Evolutionary conservation across 2,797 vertebrate species (phyloP), one percentile per base, ranked within the genome.

Genomic region (Hypotaenidia philippensis): DNA sequence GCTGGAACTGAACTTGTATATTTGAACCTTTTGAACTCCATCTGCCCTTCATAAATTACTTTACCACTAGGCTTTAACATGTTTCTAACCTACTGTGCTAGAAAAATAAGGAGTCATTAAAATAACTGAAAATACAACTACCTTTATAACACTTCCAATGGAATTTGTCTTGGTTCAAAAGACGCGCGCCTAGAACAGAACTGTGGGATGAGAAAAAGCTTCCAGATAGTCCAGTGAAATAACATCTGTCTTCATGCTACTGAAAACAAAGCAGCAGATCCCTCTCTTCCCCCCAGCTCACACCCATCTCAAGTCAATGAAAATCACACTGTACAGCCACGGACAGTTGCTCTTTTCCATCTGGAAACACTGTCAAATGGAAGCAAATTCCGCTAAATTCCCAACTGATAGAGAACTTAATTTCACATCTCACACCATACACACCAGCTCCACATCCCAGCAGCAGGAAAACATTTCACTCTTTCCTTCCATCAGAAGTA

Each of bases 1-100:
- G 97, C 97, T 93, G 86, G 97, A 97, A 95, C 95, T 97, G 97
- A 98, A 98, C 97, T 97, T 97, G 97, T 98, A 98, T 92, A 97
- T 97, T 94, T 98, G 98, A 98, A 98, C 97, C 96, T 93, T 82
- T 84, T 93, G 96, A 94, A 97, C 95, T 97, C 95, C 92, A 87
- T 90, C 91, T 96, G 92, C 96, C 97, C 97, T 97, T 96, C 66
- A 90, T 92, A 96, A 97, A 97, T 96, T 94, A 92, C 96, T 97
- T 96, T 96, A 88, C 74, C 89, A 93, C 84, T 21, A n/a, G 41
- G 41, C 93, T 97, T 96, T 93, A 96, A 96, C 94, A 96, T 76
- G 5, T 87, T 94, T 82, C 84, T 81, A 56, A 95, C 96, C 92
- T 96, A 91, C 89, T 10, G 47, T 36, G 84, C 90, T 85, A 94